Evolutionary conservation across 2,113 vertebrate species (phyloP), one percentile per base, ranked within the genome.

Genomic region (Columba livia): DNA sequence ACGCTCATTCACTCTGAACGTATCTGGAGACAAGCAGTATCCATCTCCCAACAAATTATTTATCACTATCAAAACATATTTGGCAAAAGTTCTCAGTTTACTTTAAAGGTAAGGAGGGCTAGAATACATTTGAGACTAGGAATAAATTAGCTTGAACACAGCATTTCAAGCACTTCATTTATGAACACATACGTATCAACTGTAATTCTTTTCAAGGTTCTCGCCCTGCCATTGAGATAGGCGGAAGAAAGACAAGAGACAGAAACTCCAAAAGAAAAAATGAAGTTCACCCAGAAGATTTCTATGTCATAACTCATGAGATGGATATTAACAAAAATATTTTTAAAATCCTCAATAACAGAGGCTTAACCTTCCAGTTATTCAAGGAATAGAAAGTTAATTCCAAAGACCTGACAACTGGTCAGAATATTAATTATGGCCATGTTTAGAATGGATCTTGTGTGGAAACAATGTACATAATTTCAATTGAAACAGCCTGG

Each of bases 91-190:
- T 92, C 32, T 91, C 50, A 13, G n/a, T 62, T 95, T 67, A 60
- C 72, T 82, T 72, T 48, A 67, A 64, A 91, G 85, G 81, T 61
- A 96, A 96, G 79, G 56, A 93, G 28, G 34, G 36, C 15, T 88
- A 65, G 47, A 77, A 90, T 9, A 18, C 79, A 70, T 54, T 53
- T 77, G 26, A 85, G 58, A 60, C 44, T 47, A 78, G 57, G 48
- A 96, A 81, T 84, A 91, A 86, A 93, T 83, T 87, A 94, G 58
- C 32, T 85, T 23, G 93, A 69, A 82, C 20, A 62, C 5, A 42
- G 29, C 19, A 51, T 12, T 90, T 93, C 79, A 83, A 96, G 62
- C 36, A 51, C 77, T 57, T 91, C 40, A 75, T 85, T 80, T 94
- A 64, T 54, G 86, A 96, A 93, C 74, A 25, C 15, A 47, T 34